These are phyloP conservation scores for Phrixothrix hirtus DNA, from an alignment of 2,888 invertebrate genomes.

Conservation along the genomic window DNA sequence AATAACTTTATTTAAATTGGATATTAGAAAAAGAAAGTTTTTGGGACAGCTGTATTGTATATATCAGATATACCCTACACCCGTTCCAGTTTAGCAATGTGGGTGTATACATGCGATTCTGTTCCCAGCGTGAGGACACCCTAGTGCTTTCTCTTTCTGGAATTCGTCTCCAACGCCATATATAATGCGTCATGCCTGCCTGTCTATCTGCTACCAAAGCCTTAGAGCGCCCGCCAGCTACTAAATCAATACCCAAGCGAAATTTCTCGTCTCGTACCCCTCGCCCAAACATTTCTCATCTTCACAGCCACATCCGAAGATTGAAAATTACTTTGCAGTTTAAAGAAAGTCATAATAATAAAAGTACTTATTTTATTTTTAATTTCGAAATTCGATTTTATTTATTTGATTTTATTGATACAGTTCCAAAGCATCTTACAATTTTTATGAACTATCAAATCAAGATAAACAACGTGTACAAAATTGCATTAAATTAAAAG, in stretches of 20 bases:
- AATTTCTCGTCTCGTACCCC: constrained; percentile 35
- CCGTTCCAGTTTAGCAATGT: constrained; percentile 22
- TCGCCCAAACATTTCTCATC: constrained; percentile 35
- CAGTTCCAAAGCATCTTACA: no score
- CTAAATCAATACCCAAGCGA: constrained; percentile 56
- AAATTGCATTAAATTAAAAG: constrained; percentile 45
- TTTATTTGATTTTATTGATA: no score
- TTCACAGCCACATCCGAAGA: constrained; percentile 35
- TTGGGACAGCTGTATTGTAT: constrained; percentile 55
- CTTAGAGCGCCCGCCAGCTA: constrained; percentile 57
- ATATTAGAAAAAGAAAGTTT: constrained; percentile 35
- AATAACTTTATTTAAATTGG: constrained; percentile 32
- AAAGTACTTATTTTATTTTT: not conserved
- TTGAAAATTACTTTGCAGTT: constrained; percentile 19
- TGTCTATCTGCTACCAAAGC: constrained; percentile 57
- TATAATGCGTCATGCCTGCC: constrained; percentile 58
- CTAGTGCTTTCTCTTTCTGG: constrained; percentile 39
- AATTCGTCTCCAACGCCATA: constrained; percentile 58
- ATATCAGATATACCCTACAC: constrained; percentile 48
- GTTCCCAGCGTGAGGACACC: constrained; percentile 24
- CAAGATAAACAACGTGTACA: constrained; percentile 38
- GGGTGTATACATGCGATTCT: constrained; percentile 37
- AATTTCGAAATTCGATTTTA: not conserved
- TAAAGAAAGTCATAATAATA: constrained; percentile 1
- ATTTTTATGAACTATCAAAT: constrained; percentile 39